Evolutionary conservation across 2,797 vertebrate species (phyloP).

Genomic region (Pseudochirops corinnae): DNA sequence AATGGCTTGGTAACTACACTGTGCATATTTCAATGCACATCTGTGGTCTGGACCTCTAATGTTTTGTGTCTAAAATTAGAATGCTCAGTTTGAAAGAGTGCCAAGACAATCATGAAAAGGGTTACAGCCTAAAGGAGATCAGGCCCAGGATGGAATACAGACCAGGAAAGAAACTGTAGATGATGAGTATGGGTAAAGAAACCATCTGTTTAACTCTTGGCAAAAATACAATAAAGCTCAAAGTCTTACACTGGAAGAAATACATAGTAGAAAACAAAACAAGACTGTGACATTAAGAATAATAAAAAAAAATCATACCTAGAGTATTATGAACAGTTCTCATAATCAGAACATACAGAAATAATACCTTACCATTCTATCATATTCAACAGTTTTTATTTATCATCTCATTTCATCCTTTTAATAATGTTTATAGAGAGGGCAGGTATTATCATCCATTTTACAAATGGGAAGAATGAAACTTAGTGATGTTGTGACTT

Average conservation of each 20-base stretch:
- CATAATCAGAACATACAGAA: background rate
- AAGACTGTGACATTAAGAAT: slow-evolving; percentile 34
- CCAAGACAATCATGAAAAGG: slow-evolving; percentile 68
- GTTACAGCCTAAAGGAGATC: background rate
- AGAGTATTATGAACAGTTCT: slow-evolving; percentile 24
- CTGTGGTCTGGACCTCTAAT: slow-evolving; percentile 64
- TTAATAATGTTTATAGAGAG: background rate
- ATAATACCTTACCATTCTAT: background rate
- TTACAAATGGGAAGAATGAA: background rate
- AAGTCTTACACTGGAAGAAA: slow-evolving; percentile 43
- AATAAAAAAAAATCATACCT: background rate
- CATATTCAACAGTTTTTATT: background rate
- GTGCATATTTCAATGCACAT: slow-evolving; percentile 63
- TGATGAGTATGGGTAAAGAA: slow-evolving; percentile 44
- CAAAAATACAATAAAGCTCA: slow-evolving; percentile 61
- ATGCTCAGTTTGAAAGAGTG: slow-evolving; percentile 65
- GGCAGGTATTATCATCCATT: background rate
- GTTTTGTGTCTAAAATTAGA: slow-evolving; percentile 73
- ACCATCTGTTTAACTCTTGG: slow-evolving; percentile 51
- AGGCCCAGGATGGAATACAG: slow-evolving; percentile 35
- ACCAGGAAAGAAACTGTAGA: slow-evolving; percentile 25
- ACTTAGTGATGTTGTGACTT: background rate
- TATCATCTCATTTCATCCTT: background rate
- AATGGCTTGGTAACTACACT: slow-evolving; percentile 40
- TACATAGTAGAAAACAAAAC: slow-evolving; percentile 32